These are phyloP conservation scores for Sarcophaga carnaria DNA, from an alignment of 2,888 invertebrate genomes.

Conservation along the genomic window DNA sequence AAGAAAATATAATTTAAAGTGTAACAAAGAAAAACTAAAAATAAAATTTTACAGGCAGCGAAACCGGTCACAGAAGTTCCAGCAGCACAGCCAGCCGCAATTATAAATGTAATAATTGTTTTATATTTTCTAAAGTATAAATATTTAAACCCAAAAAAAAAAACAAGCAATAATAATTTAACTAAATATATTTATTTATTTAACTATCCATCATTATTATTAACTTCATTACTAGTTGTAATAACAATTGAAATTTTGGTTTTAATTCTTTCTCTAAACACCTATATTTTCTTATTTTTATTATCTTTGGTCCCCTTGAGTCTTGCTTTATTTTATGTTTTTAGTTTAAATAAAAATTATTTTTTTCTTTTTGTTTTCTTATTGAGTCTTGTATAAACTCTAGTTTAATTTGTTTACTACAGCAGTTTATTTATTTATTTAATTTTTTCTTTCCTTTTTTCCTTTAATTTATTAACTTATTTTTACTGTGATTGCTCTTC, in stretches of 20 bases:
- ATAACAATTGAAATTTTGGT: slow-evolving; percentile 44
- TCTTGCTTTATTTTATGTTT: slow-evolving; percentile 55
- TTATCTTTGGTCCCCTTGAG: slow-evolving; percentile 61
- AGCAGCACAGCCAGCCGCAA: slow-evolving; percentile 82
- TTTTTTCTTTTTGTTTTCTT: slow-evolving; percentile 32
- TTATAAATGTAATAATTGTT: slow-evolving; percentile 81
- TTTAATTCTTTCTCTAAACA: slow-evolving; percentile 35
- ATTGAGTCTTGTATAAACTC: slow-evolving; percentile 42
- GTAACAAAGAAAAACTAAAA: slow-evolving; percentile 58
- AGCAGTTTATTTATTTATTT: slow-evolving; percentile 11
- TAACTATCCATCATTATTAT: slow-evolving; percentile 47
- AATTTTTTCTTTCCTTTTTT: slow-evolving; percentile 11
- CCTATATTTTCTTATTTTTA: neutral
- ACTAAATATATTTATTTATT: slow-evolving; percentile 31
- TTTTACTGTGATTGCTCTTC: slow-evolving; percentile 23
- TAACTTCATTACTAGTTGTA: slow-evolving; percentile 33
- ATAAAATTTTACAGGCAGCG: slow-evolving; percentile 86
- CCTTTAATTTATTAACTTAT: neutral
- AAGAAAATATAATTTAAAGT: slow-evolving; percentile 32
- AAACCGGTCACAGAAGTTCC: slow-evolving; percentile 88
- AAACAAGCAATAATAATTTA: slow-evolving; percentile 14
- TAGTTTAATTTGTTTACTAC: slow-evolving; percentile 1
- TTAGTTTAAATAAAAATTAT: neutral
- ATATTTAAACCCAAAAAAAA: neutral
- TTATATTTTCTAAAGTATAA: slow-evolving; percentile 68